These are phyloP conservation scores for Ceratoteleas bidentatus DNA, from an alignment of 1,140 invertebrate species.

Conservation along the genomic window DNA sequence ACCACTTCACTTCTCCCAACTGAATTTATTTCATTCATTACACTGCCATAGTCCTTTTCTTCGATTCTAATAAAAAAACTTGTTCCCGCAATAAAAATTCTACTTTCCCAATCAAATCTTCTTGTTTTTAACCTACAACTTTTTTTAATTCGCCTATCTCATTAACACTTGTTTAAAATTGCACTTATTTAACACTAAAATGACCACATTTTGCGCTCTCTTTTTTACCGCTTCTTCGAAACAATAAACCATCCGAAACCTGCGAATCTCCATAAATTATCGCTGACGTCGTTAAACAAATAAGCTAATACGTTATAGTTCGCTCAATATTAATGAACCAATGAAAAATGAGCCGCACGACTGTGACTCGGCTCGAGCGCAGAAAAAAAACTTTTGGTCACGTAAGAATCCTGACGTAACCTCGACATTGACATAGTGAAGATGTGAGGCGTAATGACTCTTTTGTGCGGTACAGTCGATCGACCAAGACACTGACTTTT, in stretches of 20 bases:
- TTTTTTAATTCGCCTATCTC: no score
- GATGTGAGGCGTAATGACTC: conserved; percentile 61
- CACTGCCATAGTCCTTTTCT: no score
- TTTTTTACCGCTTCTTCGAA: neutral
- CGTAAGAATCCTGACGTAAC: conserved; percentile 62
- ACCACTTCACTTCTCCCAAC: no score
- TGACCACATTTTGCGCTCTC: no score
- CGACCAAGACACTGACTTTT: conserved; percentile 44
- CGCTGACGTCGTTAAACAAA: conserved; percentile 46
- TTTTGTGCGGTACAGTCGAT: conserved; percentile 54
- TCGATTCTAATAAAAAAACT: no score
- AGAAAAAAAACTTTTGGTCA: conserved; percentile 61
- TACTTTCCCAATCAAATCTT: no score
- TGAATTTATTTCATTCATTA: no score
- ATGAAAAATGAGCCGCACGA: conserved; percentile 50
- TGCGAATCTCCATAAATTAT: conserved; percentile 43
- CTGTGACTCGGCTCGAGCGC: conserved; percentile 21
- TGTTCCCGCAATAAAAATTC: no score
- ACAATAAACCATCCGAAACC: conserved; percentile 27
- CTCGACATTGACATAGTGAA: conserved; percentile 61
- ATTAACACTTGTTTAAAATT: no score
- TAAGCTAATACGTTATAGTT: conserved; percentile 46
- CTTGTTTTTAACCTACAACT: no score
- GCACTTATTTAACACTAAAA: no score
- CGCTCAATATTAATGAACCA: conserved; percentile 45